Evolutionary conservation across 1,140 invertebrate species (phyloP), one percentile per base, ranked within the genome.

Genomic region (Halotydeus destructor): DNA sequence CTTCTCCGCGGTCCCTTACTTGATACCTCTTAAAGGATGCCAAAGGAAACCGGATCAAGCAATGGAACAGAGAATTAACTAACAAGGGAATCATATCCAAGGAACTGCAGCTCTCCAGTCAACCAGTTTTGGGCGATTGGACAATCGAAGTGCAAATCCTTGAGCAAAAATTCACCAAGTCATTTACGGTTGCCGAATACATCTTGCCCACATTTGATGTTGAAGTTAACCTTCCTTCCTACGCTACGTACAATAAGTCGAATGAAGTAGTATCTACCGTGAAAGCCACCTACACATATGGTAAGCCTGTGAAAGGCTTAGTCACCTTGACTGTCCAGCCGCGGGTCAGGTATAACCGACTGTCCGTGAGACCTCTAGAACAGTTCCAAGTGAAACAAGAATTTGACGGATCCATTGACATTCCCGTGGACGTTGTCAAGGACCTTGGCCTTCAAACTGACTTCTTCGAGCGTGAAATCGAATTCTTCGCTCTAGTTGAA

Each of bases 171-270:
- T 41, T 43, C 22, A 46, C 68, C 31, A 76, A 76, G 52, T 61
- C 59, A 3, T 75, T 91, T 44, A 66, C 75, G 54, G 77, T 91
- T 11, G 80, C 81, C 3, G 80, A 91, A 61, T 94, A 93, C 58
- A 75, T 94, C 22, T 60, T 88, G 25, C 88, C 88, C 0, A 86
- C 89, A 52, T 94, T 88, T 59, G 71, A 86, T 55, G 78, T 94
- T 21, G 72, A 88, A 55, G 78, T 96, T 14, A 69, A 91, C 19
- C 69, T 80, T 1, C 75, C 80, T 1, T 68, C 76, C 45, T 81
- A 85, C 58, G 65, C 77, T 0, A 75, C 78, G 1, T 77, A 83
- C 54, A 75, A 73, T 42, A 75, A 84, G 41, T 72, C 74, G 19
- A 69, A 72, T 35, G 68, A 91, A 23, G 19, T 33, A 3, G 68